Conservation (phyloP, 2,888 invertebrate species). For the Calliopum simillimum region DNA sequence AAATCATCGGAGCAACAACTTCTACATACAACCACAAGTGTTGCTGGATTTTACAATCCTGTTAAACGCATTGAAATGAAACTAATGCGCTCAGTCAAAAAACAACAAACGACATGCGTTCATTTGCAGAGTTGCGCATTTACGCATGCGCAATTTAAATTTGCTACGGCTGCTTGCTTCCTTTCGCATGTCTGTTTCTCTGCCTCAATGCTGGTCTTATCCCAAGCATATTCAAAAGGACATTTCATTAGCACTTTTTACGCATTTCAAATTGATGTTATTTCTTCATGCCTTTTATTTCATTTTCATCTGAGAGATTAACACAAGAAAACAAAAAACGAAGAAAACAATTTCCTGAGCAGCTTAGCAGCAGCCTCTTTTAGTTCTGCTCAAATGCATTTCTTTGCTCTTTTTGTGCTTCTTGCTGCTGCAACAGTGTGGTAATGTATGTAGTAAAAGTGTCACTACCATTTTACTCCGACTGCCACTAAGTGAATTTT, state of each 20-base stretch:
- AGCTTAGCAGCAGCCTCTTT: constrained; percentile 13
- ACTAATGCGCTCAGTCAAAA: constrained; percentile 37
- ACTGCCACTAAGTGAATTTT: constrained; percentile 19
- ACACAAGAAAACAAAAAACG: too few relatives aligned
- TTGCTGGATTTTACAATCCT: constrained; percentile 31
- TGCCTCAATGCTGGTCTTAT: constrained; percentile 5
- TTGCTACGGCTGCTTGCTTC: constrained; percentile 44
- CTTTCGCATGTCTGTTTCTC: neutral
- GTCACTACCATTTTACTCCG: constrained; percentile 24
- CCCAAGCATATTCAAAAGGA: constrained; percentile 35
- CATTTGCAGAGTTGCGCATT: constrained; percentile 37
- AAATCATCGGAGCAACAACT: neutral
- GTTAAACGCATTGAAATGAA: constrained; percentile 32
- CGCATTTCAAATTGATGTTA: constrained; percentile 47
- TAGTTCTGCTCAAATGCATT: constrained; percentile 31
- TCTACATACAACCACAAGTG: neutral
- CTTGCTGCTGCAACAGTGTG: constrained; percentile 34
- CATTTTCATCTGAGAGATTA: too few relatives aligned
- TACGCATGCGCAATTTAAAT: constrained; percentile 52
- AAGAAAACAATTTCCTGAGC: constrained; percentile 14
- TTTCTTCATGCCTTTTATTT: neutral
- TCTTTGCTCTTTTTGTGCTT: constrained; percentile 22
- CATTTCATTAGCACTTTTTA: constrained; percentile 53
- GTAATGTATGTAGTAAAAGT: constrained; percentile 24
- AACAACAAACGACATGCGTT: constrained; percentile 3